Evolutionary conservation across 2,113 vertebrate species (phyloP), one percentile per base, ranked within the genome.

Genomic region (Pachypanchax playfairii): DNA sequence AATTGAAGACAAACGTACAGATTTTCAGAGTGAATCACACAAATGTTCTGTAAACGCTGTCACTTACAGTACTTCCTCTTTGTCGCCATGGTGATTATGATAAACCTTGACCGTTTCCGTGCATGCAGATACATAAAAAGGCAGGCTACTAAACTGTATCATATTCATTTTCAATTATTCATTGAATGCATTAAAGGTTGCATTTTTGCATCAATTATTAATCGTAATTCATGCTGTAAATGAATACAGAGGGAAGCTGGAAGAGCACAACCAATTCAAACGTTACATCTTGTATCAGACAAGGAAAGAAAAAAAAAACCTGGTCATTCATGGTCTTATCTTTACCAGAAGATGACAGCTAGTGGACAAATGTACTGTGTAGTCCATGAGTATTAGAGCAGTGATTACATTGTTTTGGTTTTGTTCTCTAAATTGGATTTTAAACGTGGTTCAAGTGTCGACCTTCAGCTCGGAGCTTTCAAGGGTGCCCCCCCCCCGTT

Each of bases 121-220:
- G 41, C 73, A 69, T 77, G 47, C 61, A 66, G 42, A 83, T 69
- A 65, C 63, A 71, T 73, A 54, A 72, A 51, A 87, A 81, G 59
- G 58, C 73, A 62, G 67, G 65, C 56, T 31, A 77, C 74, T 84
- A 74, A 84, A 79, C 57, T 69, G 59, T 64, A 85, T 79, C 67
- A 75, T 69, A 72, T 83, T 85, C 79, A 68, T 65, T 82, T 77
- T 89, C 65, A 81, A 84, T 86, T 74, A 83, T 84, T 85, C 65
- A 86, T 84, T 81, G 75, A 79, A 78, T 83, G 72, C 56, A 82
- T 83, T 79, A 85, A 77, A 79, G 74, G 52, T 71, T 75, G 73
- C 67, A 72, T 74, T 76, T 80, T 71, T 84, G 35, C 73, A 82
- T 88, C 28, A 73, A 85, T 82, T 66, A 86, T 83, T 88, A 38